A percentile compares a stretch with the other conserved stretches of the same genome.
phyloP scores from a whole-genome alignment of 2,888 invertebrate species.

The Aleiodes leptofemur region DNA sequence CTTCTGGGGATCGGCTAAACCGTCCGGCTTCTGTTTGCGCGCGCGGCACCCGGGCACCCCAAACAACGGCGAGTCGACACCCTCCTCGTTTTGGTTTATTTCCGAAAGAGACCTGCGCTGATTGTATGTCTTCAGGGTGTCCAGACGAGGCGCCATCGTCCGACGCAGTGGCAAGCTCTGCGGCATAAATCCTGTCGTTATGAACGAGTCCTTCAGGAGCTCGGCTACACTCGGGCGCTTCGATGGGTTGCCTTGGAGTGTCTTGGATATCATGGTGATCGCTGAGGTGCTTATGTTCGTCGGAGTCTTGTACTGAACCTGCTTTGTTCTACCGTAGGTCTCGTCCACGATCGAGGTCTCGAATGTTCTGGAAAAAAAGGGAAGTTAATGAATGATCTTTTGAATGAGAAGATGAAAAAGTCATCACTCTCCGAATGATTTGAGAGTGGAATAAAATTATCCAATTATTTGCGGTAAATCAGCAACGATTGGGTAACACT shows the following conservation, averaged over 20 bases:
- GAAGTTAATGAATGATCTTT: not conserved
- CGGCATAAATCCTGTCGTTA: slow-evolving; percentile 86
- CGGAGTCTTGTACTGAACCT: slow-evolving; percentile 93
- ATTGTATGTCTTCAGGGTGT: slow-evolving; percentile 78
- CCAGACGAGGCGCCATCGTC: slow-evolving; percentile 95
- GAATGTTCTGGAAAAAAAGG: slow-evolving; percentile 85
- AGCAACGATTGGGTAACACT: too few species aligned
- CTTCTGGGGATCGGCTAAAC: slow-evolving; percentile 58
- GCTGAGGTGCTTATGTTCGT: slow-evolving; percentile 81
- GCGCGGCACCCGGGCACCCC: slow-evolving; percentile 65
- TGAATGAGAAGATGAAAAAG: too few species aligned
- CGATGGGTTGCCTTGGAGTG: slow-evolving; percentile 90
- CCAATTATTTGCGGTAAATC: too few species aligned
- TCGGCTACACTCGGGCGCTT: slow-evolving; percentile 87
- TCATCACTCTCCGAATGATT: too few species aligned
- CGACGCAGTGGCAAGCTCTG: slow-evolving; percentile 91
- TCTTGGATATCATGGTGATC: slow-evolving; percentile 86
- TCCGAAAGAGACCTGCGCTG: slow-evolving; percentile 83
- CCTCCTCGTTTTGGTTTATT: slow-evolving; percentile 77
- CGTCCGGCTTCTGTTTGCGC: slow-evolving; percentile 58
- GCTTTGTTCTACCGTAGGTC: slow-evolving; percentile 95
- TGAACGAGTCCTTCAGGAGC: slow-evolving; percentile 86
- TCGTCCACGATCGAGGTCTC: slow-evolving; percentile 96
- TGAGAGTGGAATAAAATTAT: too few species aligned
- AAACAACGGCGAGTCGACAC: slow-evolving; percentile 56